These are phyloP conservation scores for Dorcus hopei DNA, from an alignment of 2,888 invertebrate species.

Conservation along the genomic window DNA sequence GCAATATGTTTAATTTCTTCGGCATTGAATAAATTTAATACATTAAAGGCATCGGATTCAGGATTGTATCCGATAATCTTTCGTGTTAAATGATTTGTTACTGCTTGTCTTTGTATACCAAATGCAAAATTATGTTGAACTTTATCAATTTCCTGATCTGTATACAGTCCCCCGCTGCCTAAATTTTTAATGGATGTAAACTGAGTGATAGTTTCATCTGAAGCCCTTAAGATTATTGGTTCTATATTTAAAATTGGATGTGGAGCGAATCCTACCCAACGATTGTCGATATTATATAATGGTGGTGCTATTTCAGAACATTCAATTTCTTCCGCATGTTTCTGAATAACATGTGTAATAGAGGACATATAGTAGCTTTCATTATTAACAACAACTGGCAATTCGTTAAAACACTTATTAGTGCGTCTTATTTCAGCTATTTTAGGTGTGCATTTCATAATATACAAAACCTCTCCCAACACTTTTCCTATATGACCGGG, in stretches of 20 bases:
- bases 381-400: slow-evolving; percentile 26
- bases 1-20: no score
- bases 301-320: slow-evolving; percentile 23
- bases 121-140: no score
- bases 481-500: slow-evolving; percentile 30
- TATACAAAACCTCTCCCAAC: slow-evolving; percentile 31
- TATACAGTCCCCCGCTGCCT: no score
- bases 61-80: no score
- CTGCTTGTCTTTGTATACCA: no score
- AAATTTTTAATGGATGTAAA: no score
- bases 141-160: no score
- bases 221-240: no score
- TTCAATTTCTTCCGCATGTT: slow-evolving; percentile 13
- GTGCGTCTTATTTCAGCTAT: slow-evolving; percentile 21
- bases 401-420: slow-evolving; percentile 25
- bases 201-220: no score
- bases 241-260: slow-evolving; percentile 4
- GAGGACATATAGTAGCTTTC: slow-evolving; percentile 26
- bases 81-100: no score
- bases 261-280: slow-evolving; percentile 22
- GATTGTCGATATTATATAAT: slow-evolving; percentile 17
- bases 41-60: no score
- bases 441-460: slow-evolving; percentile 30
- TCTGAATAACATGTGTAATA: slow-evolving; percentile 22
- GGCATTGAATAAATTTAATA: no score